Evolutionary conservation across 2,888 invertebrate species (phyloP).

Genomic region (Labia minor): DNA sequence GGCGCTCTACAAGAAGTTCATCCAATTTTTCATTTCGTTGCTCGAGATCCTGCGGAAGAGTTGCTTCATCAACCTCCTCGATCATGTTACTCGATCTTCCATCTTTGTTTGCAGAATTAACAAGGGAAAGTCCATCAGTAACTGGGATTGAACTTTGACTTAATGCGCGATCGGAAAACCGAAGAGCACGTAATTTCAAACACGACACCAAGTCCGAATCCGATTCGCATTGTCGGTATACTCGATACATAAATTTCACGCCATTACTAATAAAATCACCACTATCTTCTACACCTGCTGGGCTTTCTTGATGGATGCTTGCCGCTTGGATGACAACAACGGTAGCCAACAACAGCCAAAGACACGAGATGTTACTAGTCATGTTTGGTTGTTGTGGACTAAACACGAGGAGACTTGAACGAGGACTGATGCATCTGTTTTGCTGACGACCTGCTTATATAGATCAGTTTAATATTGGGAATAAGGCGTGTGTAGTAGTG

Average conservation of each 20-base stretch:
- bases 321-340: not conserved
- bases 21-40: slow-evolving; percentile 15
- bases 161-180: slow-evolving; percentile 19
- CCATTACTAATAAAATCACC: slow-evolving; percentile 18
- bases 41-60: not conserved
- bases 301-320: not conserved
- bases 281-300: not conserved
- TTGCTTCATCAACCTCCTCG: slow-evolving; percentile 2
- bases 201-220: slow-evolving; percentile 16
- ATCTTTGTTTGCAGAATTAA: not conserved
- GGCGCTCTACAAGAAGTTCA: slow-evolving; percentile 56
- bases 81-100: slow-evolving; percentile 3
- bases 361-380: not conserved
- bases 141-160: slow-evolving; percentile 16
- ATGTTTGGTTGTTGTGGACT: slow-evolving; percentile 4
- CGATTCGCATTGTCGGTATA: slow-evolving; percentile 17
- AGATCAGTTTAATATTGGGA: slow-evolving; percentile 8
- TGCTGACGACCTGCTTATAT: not conserved
- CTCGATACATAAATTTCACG: slow-evolving; percentile 18
- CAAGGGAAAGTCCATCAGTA: slow-evolving; percentile 18
- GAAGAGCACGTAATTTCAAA: slow-evolving; percentile 19
- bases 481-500: slow-evolving; percentile 8
- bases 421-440: not conserved
- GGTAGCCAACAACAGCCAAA: not conserved
- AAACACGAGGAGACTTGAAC: not conserved